Percentiles rank a stretch among this genome's conserved stretches.
phyloP scores from a whole-genome alignment of 2,113 vertebrate genomes.

The Corythornis cristatus region DNA sequence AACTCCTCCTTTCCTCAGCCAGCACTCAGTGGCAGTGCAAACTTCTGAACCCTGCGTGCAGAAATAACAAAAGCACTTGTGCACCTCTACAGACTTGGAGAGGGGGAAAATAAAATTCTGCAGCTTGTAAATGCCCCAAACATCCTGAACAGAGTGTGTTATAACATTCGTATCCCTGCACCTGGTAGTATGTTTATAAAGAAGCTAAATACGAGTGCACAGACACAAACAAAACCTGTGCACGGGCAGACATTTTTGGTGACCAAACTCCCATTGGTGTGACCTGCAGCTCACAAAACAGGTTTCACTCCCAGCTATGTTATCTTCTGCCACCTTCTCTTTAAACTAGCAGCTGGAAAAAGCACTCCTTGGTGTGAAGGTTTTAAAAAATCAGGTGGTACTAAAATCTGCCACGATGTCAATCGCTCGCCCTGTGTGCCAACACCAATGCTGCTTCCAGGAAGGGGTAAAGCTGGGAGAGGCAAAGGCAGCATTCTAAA shows the following conservation, averaged over 20 bases:
- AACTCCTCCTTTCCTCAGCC: slow-evolving; percentile 75
- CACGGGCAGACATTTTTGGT: not conserved
- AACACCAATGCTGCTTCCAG: not conserved
- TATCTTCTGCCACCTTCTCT: not conserved
- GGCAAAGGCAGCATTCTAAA: not conserved
- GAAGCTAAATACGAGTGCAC: not conserved
- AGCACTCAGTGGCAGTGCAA: slow-evolving; percentile 41
- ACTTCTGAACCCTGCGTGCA: slow-evolving; percentile 68
- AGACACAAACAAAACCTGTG: not conserved
- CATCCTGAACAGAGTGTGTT: not conserved
- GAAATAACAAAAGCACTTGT: slow-evolving; percentile 5
- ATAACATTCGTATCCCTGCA: not conserved
- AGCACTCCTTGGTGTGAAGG: not conserved
- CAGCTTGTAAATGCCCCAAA: not conserved
- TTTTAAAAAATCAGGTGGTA: not conserved
- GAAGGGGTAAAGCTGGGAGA: not conserved
- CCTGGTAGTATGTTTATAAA: not conserved
- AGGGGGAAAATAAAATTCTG: not conserved
- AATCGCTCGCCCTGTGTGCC: not conserved
- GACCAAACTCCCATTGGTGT: not conserved
- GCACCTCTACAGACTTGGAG: not conserved
- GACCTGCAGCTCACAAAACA: not conserved
- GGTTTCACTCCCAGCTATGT: not conserved
- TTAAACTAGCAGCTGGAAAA: not conserved
- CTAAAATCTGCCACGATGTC: not conserved